phyloP scores from a whole-genome alignment of 2,888 invertebrate genomes.

The Apodemia zela region DNA sequence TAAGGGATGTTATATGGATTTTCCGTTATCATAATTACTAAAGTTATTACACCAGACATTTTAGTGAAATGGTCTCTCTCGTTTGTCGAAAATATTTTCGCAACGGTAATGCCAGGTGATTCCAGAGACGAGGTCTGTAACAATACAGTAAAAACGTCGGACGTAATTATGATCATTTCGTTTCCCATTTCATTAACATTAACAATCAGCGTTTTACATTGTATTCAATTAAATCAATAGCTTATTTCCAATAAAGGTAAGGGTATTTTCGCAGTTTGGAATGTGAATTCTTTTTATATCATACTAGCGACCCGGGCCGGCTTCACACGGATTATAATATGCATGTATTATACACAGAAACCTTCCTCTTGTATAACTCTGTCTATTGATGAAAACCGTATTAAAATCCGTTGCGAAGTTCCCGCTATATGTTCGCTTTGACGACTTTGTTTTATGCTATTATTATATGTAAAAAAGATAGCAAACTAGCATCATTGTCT shows the following conservation, averaged over 20 bases:
- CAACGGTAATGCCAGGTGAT: constrained; percentile 73
- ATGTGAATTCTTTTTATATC: too few species aligned
- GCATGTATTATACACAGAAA: too few species aligned
- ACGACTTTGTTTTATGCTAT: too few species aligned
- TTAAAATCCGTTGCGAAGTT: too few species aligned
- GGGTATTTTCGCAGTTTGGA: not conserved
- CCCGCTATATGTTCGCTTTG: too few species aligned
- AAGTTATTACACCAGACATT: constrained; percentile 67
- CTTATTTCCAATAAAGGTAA: constrained; percentile 21
- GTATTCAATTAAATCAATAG: constrained; percentile 46
- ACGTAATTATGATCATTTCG: constrained; percentile 72
- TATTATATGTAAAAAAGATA: too few species aligned
- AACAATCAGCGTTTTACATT: constrained; percentile 57
- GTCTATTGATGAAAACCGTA: too few species aligned
- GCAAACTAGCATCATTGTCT: too few species aligned
- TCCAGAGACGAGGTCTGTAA: constrained; percentile 55
- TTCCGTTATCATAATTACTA: constrained; percentile 62
- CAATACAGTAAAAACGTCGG: constrained; percentile 71
- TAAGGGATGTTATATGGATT: constrained; percentile 40
- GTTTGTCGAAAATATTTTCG: constrained; percentile 73
- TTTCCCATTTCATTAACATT: constrained; percentile 72
- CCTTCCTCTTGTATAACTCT: too few species aligned
- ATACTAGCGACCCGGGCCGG: too few species aligned
- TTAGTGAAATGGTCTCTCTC: constrained; percentile 62
- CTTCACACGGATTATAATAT: too few species aligned